Percentiles rank a stretch among this genome's conserved stretches.
Evolutionary conservation across 2,888 invertebrate species (phyloP).

Genomic region (Junonia oenone): DNA sequence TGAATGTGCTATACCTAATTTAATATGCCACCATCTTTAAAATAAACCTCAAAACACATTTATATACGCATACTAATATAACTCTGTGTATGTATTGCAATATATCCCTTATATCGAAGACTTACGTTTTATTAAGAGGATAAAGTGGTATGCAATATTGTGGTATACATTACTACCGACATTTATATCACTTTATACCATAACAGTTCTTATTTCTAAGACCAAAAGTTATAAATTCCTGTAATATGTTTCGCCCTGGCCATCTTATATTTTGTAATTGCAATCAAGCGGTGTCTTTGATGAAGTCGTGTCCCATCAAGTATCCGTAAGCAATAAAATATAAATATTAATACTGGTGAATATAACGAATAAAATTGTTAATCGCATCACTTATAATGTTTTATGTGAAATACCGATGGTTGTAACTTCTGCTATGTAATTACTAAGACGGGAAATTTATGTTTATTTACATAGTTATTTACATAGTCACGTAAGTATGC

Average conservation of each 20-base stretch:
- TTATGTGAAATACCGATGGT: background rate
- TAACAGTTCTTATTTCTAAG: background rate
- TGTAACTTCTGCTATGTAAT: background rate
- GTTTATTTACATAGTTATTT: background rate
- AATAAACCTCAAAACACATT: too few species aligned
- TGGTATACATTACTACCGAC: background rate
- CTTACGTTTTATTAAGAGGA: background rate
- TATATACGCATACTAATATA: too few species aligned
- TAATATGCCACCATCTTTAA: background rate
- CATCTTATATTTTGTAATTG: slow-evolving; percentile 26
- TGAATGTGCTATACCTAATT: background rate
- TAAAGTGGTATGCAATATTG: background rate
- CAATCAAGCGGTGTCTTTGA: slow-evolving; percentile 33
- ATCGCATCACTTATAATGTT: slow-evolving; percentile 13
- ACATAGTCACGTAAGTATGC: too few species aligned
- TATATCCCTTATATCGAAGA: background rate
- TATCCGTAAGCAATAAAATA: slow-evolving; percentile 35
- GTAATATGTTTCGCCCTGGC: background rate
- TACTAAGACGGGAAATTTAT: background rate
- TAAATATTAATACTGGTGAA: slow-evolving; percentile 29
- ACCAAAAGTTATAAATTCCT: slow-evolving; percentile 1
- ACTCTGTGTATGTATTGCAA: too few species aligned
- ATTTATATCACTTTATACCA: background rate
- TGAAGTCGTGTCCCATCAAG: slow-evolving; percentile 27
- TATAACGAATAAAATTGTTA: slow-evolving; percentile 13